Evolutionary conservation across 37 sponge, comb jelly and placozoan genomes (phyloP).

Genomic region (Amphimedon queenslandica): DNA sequence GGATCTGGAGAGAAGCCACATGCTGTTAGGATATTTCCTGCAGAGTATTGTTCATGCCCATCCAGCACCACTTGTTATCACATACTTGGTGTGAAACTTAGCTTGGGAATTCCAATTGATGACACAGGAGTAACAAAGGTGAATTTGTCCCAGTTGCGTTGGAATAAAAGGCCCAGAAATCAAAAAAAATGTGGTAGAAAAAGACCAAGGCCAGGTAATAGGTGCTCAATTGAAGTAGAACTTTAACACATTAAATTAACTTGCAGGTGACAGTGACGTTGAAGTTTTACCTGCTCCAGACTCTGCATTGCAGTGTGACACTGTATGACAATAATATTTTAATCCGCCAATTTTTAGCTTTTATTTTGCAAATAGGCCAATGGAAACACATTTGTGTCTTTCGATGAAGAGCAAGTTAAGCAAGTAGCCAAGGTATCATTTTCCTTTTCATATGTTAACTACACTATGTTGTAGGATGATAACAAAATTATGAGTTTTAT

Average conservation of each 20-base stretch:
- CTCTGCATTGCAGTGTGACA: too few relatives aligned
- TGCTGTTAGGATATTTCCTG: slow-evolving; percentile 35
- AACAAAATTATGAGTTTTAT: too few relatives aligned
- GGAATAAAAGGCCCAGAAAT: slow-evolving; percentile 10
- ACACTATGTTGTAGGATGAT: too few relatives aligned
- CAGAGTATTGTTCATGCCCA: slow-evolving; percentile 54
- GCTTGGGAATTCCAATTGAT: slow-evolving; percentile 2
- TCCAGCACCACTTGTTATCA: slow-evolving; percentile 42
- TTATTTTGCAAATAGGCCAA: too few relatives aligned
- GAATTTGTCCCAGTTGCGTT: slow-evolving; percentile 42
- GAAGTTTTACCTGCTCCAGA: neutral
- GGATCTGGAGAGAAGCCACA: slow-evolving; percentile 18
- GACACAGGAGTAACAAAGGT: neutral
- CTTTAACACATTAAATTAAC: too few relatives aligned
- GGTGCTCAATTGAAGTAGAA: too few relatives aligned
- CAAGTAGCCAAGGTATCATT: too few relatives aligned
- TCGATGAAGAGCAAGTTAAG: too few relatives aligned
- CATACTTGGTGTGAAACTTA: slow-evolving; percentile 45
- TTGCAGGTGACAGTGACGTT: neutral
- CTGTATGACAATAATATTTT: too few relatives aligned
- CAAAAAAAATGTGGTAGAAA: slow-evolving; percentile 41
- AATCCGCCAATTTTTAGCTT: too few relatives aligned
- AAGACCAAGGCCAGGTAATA: slow-evolving; percentile 16
- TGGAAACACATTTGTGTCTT: too few relatives aligned
- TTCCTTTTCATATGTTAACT: too few relatives aligned